A percentile compares a stretch with the other conserved stretches of the same genome.
phyloP scores from a whole-genome alignment of 1,140 invertebrate species.

The Chlorops oryzae region DNA sequence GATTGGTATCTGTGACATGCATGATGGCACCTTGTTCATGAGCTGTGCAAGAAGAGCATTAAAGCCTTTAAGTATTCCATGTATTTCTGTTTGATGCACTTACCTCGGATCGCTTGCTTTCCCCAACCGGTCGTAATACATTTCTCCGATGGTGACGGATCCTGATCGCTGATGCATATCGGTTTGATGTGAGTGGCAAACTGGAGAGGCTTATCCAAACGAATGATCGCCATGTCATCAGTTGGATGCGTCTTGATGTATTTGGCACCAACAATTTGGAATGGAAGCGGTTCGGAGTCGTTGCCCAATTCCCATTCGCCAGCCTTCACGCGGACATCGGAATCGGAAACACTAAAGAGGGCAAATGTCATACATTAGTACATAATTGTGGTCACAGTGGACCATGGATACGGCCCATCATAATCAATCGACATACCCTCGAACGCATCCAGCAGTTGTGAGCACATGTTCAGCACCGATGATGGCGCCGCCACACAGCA shows the following conservation, averaged over 20 bases:
- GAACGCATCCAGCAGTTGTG: slow-evolving; percentile 51
- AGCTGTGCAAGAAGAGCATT: slow-evolving; percentile 43
- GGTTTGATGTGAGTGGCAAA: slow-evolving; percentile 67
- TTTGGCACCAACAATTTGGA: slow-evolving; percentile 66
- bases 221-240: slow-evolving; percentile 67
- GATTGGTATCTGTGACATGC: slow-evolving; percentile 64
- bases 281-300: slow-evolving; percentile 70
- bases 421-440: slow-evolving; percentile 57
- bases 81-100: too few species aligned
- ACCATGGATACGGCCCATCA: background rate
- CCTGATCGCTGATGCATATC: slow-evolving; percentile 60
- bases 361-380: too few species aligned
- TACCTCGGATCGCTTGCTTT: slow-evolving; percentile 69
- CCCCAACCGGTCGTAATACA: slow-evolving; percentile 79
- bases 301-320: slow-evolving; percentile 81
- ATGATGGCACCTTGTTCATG: slow-evolving; percentile 65
- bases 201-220: slow-evolving; percentile 56
- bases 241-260: slow-evolving; percentile 65
- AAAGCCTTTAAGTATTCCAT: too few species aligned
- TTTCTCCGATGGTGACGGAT: slow-evolving; percentile 49
- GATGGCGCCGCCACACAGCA: slow-evolving; percentile 45
- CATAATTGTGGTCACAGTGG: too few species aligned
- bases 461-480: slow-evolving; percentile 40
- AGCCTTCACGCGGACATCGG: slow-evolving; percentile 67
- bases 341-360: slow-evolving; percentile 27